A percentile compares a stretch with the other conserved stretches of the same genome.
Conservation (phyloP, 2,888 invertebrate species). For the Thyatira batis region DNA sequence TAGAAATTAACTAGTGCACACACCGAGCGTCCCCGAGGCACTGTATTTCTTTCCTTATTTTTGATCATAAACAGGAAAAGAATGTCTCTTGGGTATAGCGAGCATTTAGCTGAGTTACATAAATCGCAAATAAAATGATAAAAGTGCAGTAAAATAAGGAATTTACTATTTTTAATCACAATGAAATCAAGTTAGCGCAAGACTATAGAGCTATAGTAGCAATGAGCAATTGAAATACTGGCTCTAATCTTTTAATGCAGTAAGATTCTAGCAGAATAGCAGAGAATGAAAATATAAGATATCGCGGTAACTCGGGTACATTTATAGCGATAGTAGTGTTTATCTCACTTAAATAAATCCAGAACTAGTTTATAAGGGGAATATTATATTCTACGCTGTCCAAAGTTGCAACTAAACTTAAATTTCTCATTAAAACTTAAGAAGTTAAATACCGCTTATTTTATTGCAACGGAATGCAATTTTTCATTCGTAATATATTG, state of each 20-base stretch:
- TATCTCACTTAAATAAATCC: neutral
- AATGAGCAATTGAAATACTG: neutral
- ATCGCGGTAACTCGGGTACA: neutral
- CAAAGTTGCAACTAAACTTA: neutral
- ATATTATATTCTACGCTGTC: neutral
- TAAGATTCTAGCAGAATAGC: neutral
- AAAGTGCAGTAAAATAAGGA: too few relatives aligned
- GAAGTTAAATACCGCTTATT: neutral
- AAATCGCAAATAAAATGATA: too few relatives aligned
- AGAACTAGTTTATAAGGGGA: neutral
- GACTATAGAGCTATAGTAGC: too few relatives aligned
- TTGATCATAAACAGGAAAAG: too few relatives aligned
- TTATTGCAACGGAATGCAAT: too few relatives aligned
- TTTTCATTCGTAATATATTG: neutral
- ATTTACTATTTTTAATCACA: too few relatives aligned
- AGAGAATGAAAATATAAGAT: neutral
- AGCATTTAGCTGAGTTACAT: too few relatives aligned
- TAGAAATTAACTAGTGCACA: too few relatives aligned
- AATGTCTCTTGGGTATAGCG: too few relatives aligned
- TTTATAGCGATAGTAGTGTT: neutral
- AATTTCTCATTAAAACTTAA: neutral
- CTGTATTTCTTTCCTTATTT: too few relatives aligned
- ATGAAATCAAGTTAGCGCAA: too few relatives aligned
- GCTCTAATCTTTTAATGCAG: neutral
- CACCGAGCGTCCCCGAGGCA: too few relatives aligned